Conservation (phyloP, 2,888 invertebrate species). For the Coelinius sp. region DNA sequence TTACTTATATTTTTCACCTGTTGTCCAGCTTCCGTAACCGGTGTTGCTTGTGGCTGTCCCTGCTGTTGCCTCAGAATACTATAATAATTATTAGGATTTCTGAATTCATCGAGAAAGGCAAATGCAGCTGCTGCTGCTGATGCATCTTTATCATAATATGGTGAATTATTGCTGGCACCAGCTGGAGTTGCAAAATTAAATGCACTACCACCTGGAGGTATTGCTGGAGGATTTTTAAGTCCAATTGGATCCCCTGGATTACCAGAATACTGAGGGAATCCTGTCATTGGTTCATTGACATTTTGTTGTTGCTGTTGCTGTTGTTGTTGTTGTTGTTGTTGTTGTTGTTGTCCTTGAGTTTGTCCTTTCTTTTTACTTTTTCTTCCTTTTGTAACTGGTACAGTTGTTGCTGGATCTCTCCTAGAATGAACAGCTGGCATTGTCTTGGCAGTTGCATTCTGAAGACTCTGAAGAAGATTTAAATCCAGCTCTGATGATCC, state of each 20-base stretch:
- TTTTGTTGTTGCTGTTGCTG: too few relatives aligned
- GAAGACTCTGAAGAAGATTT: conserved; percentile 64
- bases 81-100: conserved; percentile 67
- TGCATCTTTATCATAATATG: conserved; percentile 67
- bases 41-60: conserved; percentile 52
- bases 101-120: conserved; percentile 66
- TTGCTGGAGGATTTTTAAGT: conserved; percentile 79
- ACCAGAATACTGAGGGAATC: conserved; percentile 61
- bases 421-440: conserved; percentile 54
- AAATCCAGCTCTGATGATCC: conserved; percentile 62
- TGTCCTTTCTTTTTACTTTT: conserved; percentile 57
- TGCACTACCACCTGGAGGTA: conserved; percentile 80
- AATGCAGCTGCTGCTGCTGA: conserved; percentile 65
- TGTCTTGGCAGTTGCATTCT: conserved; percentile 59
- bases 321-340: conserved; percentile 55
- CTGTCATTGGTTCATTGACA: conserved; percentile 49
- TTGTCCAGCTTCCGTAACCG: conserved; percentile 55
- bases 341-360: conserved; percentile 63
- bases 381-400: conserved; percentile 51
- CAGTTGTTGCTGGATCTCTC: conserved; percentile 46
- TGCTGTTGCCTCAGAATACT: conserved; percentile 62
- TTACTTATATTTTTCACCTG: conserved; percentile 63
- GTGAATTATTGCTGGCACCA: conserved; percentile 57
- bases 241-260: conserved; percentile 71
- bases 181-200: conserved; percentile 86